Evolutionary conservation across 2,113 vertebrate species (phyloP).

Genomic region (Cyprinodon variegatus): DNA sequence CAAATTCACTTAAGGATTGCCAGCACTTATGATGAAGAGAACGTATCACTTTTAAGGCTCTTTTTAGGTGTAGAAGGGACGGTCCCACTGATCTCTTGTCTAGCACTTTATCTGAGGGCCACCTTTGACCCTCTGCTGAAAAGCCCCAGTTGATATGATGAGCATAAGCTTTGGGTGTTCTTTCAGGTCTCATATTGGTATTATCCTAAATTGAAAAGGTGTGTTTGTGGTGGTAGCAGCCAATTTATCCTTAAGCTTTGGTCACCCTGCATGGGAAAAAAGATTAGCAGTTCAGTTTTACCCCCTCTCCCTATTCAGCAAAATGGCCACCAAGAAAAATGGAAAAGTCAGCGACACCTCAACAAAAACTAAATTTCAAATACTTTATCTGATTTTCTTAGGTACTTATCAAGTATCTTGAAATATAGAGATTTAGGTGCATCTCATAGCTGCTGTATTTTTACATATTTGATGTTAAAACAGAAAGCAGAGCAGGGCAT

Average conservation of each 20-base stretch:
- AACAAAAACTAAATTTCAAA: conserved; percentile 13
- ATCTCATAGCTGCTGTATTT: not conserved
- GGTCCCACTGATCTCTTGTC: conserved; percentile 95
- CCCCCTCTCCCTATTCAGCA: conserved; percentile 60
- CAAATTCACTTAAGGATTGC: conserved; percentile 77
- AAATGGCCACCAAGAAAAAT: conserved; percentile 85
- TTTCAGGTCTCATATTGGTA: conserved; percentile 91
- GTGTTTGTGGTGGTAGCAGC: conserved; percentile 88
- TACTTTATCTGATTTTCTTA: conserved; percentile 3
- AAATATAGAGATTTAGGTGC: not conserved
- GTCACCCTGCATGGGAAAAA: conserved; percentile 92
- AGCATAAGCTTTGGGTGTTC: conserved; percentile 91
- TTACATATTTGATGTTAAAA: conserved; percentile 15
- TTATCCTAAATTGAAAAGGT: conserved; percentile 89
- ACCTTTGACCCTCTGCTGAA: conserved; percentile 94
- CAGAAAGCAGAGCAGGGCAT: conserved; percentile 49
- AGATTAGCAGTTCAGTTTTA: conserved; percentile 86
- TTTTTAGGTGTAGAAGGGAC: conserved; percentile 76
- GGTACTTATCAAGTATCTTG: not conserved
- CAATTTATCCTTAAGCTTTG: conserved; percentile 90
- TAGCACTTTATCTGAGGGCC: conserved; percentile 94
- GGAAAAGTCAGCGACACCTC: conserved; percentile 40
- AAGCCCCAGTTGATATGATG: conserved; percentile 87
- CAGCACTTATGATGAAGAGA: conserved; percentile 65
- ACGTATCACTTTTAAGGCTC: conserved; percentile 70